Evolutionary conservation across 2,888 invertebrate species (phyloP), one percentile per base, ranked within the genome.

Genomic region (Nebria salina): DNA sequence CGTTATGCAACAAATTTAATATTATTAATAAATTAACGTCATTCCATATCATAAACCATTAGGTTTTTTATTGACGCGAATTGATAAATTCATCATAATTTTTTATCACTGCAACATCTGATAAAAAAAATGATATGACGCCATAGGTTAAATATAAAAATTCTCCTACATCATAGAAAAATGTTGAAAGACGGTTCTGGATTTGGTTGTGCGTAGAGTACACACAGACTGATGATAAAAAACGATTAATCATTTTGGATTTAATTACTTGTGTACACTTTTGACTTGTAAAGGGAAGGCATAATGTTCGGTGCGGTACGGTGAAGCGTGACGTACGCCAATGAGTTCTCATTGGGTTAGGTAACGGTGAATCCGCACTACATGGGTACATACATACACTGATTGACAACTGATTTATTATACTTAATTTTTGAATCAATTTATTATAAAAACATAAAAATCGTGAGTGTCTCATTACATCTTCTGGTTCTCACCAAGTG

Each of bases 361-460:
- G 9, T 78, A 73, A 78, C 78, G 78, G 70, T 70, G 65, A 65
- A 65, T 13, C 54, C 6, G 41, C 64, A 73, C 73, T 15, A 73
- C 26, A 34, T 34, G 34, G 34, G 1, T 5, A 34, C 34, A 34
- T 34, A 34, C 34, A 73, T 65, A 78, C 65, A 26, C 68, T 79
- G 79, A 79, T 79, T 79, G 79, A 79, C 79, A 79, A 74, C 74
- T 79, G 79, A 79, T 74, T 79, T 79, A 79, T 79, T 79, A 75
- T 54, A 54, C 13, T 54, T 54, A 54, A 68, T 43, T 75, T 79
- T 74, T 79, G 65, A 79, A 79, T 75, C 68, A 79, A 79, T 42
- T 79, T 79, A 64, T 77, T 78, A 79, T 13, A 4, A 54, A 54
- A 54, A 54, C 13, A 13, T 2, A 13, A 54, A 54, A 54, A 54